These are phyloP conservation scores for Paratilapia polleni DNA, from an alignment of 2,113 vertebrate genomes.

Conservation along the genomic window DNA sequence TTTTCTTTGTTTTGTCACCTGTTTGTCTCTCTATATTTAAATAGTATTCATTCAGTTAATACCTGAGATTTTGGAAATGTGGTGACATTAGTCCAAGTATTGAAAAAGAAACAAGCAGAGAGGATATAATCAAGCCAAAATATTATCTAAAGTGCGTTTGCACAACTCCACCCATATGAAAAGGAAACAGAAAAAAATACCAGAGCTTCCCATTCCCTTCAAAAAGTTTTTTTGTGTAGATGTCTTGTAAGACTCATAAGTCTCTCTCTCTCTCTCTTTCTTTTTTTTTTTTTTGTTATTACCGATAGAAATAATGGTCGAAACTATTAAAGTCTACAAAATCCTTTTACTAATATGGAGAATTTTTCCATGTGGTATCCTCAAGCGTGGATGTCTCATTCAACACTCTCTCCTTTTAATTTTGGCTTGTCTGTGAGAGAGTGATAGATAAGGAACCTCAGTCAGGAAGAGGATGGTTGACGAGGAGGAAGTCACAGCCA, in stretches of 20 bases:
- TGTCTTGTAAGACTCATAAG: not conserved
- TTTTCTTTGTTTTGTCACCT: not conserved
- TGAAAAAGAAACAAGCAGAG: not conserved
- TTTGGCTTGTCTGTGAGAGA: not conserved
- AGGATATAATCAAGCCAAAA: not conserved
- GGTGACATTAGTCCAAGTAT: not conserved
- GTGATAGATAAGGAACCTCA: not conserved
- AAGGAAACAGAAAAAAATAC: too few relatives aligned
- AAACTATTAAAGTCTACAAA: not conserved
- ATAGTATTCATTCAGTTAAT: not conserved
- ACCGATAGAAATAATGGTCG: not conserved
- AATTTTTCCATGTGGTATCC: not conserved
- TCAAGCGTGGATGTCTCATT: not conserved
- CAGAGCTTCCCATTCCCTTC: too few relatives aligned
- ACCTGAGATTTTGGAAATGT: not conserved
- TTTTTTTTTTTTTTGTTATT: not conserved
- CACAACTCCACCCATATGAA: too few relatives aligned
- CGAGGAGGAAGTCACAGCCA: conserved; percentile 30
- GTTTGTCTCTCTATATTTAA: not conserved
- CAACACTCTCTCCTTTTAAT: not conserved
- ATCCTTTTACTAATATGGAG: not conserved
- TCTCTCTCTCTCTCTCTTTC: too few relatives aligned
- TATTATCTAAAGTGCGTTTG: not conserved
- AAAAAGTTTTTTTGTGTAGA: too few relatives aligned
- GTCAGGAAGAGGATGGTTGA: conserved; percentile 44